Percentiles rank a stretch among this genome's conserved stretches.
Evolutionary conservation across 2,888 invertebrate genomes (phyloP).

Genomic region (Phorcus lineatus): DNA sequence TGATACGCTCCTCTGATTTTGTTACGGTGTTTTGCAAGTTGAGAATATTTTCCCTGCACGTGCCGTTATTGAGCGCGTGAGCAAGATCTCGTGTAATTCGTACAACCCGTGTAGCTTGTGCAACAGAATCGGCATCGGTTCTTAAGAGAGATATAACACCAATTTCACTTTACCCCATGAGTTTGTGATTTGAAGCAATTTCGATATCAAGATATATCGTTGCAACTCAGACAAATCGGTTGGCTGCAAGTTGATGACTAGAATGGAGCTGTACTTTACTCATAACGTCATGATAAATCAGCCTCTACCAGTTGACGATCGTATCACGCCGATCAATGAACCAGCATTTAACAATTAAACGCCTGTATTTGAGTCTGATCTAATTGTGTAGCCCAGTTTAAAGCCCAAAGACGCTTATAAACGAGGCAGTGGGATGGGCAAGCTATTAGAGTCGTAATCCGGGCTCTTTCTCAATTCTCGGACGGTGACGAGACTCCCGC

Average conservation of each 20-base stretch:
- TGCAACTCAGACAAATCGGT: too few species aligned
- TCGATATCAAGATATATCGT: too few species aligned
- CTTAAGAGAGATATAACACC: too few species aligned
- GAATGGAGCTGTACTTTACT: too few species aligned
- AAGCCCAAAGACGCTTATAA: background rate
- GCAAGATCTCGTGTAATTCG: background rate
- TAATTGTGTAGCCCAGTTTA: background rate
- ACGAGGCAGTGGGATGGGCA: background rate
- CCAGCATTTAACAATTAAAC: background rate
- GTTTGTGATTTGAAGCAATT: too few species aligned
- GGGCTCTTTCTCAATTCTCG: background rate
- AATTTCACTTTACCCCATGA: too few species aligned
- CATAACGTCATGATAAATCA: too few species aligned
- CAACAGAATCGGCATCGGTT: too few species aligned
- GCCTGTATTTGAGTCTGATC: background rate
- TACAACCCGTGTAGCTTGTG: too few species aligned
- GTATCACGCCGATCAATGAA: background rate
- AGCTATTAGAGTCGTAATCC: conserved; percentile 3
- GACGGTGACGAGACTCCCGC: conserved; percentile 1
- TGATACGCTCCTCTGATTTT: background rate
- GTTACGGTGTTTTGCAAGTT: conserved; percentile 2
- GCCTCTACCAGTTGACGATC: too few species aligned
- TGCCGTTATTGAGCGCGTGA: background rate
- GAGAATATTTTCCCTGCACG: background rate
- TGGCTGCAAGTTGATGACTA: too few species aligned